A percentile compares a stretch with the other conserved stretches of the same genome.
Conservation (phyloP, 2,797 vertebrate species). For the Crypturellus tataupa region DNA sequence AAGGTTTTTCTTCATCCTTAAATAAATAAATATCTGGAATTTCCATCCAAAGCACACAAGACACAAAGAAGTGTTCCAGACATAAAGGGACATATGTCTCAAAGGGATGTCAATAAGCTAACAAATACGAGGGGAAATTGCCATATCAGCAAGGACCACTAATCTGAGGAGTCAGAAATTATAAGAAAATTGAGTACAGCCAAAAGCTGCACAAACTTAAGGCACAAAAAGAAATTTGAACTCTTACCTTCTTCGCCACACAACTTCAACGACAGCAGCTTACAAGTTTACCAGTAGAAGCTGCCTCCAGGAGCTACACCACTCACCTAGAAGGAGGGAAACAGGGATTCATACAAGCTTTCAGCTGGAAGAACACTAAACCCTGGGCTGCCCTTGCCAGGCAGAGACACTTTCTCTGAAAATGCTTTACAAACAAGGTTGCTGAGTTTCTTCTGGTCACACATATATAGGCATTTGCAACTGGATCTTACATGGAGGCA, state of each 20-base stretch:
- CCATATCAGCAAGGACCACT: neutral
- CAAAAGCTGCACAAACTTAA: neutral
- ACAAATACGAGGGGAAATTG: neutral
- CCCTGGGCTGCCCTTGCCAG: fast-evolving
- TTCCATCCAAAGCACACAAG: neutral
- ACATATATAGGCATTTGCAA: neutral
- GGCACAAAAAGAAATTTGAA: neutral
- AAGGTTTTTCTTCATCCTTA: neutral
- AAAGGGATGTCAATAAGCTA: neutral
- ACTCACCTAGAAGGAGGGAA: neutral
- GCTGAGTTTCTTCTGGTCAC: neutral
- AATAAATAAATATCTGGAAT: neutral
- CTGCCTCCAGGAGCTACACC: neutral
- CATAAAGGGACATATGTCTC: neutral
- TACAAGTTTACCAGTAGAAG: neutral
- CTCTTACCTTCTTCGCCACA: neutral
- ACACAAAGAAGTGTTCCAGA: neutral
- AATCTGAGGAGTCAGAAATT: neutral
- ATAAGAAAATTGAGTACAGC: neutral
- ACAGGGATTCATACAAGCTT: neutral
- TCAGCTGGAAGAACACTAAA: neutral
- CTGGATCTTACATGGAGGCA: neutral
- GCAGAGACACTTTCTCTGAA: neutral
- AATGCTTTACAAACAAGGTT: neutral
- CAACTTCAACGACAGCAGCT: neutral